Base-by-base conservation (phyloP, 1,140 invertebrate species). In the Theocolax elegans region DNA sequence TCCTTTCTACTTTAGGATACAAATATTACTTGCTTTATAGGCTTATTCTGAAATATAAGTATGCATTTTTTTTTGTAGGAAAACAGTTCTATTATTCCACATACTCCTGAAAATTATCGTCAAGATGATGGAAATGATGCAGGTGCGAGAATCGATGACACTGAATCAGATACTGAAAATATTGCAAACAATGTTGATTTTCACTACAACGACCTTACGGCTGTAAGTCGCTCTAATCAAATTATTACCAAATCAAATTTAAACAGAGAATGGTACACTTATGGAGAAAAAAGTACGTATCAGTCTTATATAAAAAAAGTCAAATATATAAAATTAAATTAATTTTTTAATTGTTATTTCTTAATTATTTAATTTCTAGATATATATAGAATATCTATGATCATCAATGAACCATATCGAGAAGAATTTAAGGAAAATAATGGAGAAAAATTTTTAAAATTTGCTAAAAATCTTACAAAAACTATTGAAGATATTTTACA, bases 351-450 rank as follows among this genome's bases (percentile, higher is more conserved):
- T 31, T 19, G 12, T 15, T 15, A 23, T 15, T 40, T 40, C n/a
- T n/a, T n/a, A n/a, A n/a, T n/a, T 13, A 23, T 15, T 56, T n/a
- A 38, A 17, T 42, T 64, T 78, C 58, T 69, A 86, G 84, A 72
- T 62, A 77, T 77, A 17, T 84, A 85, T 65, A 76, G 83, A 56
- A 72, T 84, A 23, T 82, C 81, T 0, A 42, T 85, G 48, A 81
- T 73, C 8, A 77, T 85, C 21, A 69, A 71, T 10, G 85, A 86
- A 48, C 83, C 83, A 0, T 86, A 79, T 60, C 73, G 66, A n/a
- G 66, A 71, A 53, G 76, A 77, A 40, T 81, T 82, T 17, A 67
- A 74, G 35, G 76, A 82, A 38, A 78, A 80, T 62, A 77, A 77
- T 40, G 82, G 77, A 40, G 67, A 67, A 8, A 78, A 81, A 13